Base-by-base conservation (phyloP, 1,140 invertebrate species). In the Spodoptera frugiperda region DNA sequence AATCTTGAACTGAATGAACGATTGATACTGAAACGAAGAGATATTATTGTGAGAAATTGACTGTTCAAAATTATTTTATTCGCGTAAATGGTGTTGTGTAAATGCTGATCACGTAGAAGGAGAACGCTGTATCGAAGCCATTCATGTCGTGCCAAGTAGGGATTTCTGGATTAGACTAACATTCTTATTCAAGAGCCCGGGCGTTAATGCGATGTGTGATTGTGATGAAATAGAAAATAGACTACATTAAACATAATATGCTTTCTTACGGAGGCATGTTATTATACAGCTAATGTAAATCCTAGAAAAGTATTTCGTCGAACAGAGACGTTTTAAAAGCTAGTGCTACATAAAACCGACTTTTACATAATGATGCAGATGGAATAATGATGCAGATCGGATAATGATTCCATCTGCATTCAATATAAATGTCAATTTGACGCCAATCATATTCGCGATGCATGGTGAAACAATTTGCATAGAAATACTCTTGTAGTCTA, bases 391-490 rank as follows among this genome's bases (percentile, higher is more conserved):
- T n/a, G n/a, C n/a, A n/a, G n/a, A n/a, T 54, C 15, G 19, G n/a
- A n/a, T n/a, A n/a, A n/a, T 48, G 15, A 73, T 61, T 73, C 39
- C 10, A 73, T 59, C 55, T 25, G 54, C 59, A 61, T 61, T 49
- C 53, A 12, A 19, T 39, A 57, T 25, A 57, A 72, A 72, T 57
- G 71, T 59, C 65, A 78, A 81, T 81, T 72, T 63, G 14, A 73
- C 21, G 63, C 65, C 74, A 82, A 82, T 82, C 78, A 75, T 57
- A 54, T 71, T 59, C 11, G 15, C 61, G 80, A 21, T n/a, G n/a
- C n/a, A n/a, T 63, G 67, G 67, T 82, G 76, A 80, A 48, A 78
- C 76, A 48, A 57, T 78, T 77, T 82, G 61, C 75, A 82, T 82
- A 76, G 78, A 82, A 77, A 76, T 82, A 65, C 73, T 59, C 44